These are phyloP conservation scores for Romanogobio albipinnatus DNA, from an alignment of 2,113 vertebrate species.

Conservation along the genomic window DNA sequence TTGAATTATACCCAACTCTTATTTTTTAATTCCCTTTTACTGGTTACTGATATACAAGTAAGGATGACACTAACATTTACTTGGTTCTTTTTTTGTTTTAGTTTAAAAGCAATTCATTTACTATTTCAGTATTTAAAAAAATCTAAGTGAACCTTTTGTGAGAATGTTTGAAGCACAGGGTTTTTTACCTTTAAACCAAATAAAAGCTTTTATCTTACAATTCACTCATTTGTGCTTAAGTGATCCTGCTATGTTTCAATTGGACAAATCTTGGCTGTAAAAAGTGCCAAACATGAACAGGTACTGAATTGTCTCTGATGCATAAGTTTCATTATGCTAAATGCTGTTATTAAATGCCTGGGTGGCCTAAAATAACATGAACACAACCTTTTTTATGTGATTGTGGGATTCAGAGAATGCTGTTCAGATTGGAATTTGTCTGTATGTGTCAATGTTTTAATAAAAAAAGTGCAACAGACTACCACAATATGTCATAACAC, in stretches of 20 bases:
- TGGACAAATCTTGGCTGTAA: neutral
- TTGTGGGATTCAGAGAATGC: neutral
- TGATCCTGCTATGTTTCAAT: neutral
- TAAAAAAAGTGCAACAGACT: neutral
- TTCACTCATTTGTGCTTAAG: neutral
- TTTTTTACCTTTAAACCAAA: neutral
- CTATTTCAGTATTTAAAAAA: neutral
- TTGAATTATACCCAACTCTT: neutral
- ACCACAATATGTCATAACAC: neutral
- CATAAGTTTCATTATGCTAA: conserved; percentile 43
- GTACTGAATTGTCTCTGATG: neutral
- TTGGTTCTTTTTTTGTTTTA: neutral
- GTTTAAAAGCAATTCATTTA: neutral
- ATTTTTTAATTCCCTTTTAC: neutral
- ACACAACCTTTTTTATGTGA: neutral
- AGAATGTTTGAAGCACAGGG: neutral
- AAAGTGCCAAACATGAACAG: neutral
- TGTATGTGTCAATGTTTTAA: neutral
- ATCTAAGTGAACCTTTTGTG: neutral
- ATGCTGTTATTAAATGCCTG: neutral
- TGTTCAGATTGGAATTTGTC: neutral
- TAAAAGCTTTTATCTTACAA: neutral
- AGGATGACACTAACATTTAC: neutral
- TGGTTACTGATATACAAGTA: neutral
- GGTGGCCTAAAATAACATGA: neutral